Percentiles rank a stretch among this genome's conserved stretches.
phyloP scores from a whole-genome alignment of 2,797 vertebrate genomes.

The Acipenser ruthenus region DNA sequence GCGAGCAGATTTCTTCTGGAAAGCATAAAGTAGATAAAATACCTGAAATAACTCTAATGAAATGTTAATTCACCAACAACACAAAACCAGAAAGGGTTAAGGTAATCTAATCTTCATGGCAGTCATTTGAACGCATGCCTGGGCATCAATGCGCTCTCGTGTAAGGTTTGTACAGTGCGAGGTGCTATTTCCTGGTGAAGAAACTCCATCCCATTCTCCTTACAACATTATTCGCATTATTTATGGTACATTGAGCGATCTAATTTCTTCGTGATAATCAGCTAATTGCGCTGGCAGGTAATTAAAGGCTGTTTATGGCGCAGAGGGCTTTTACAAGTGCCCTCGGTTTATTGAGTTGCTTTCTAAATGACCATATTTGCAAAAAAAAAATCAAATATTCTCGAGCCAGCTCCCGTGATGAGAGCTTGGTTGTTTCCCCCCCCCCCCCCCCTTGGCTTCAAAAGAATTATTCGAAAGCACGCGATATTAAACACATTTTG shows the following conservation, averaged over 20 bases:
- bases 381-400: conserved; percentile 36
- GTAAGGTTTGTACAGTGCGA: conserved; percentile 56
- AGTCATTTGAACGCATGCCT: conserved; percentile 53
- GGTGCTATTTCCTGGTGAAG: conserved; percentile 72
- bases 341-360: conserved; percentile 68
- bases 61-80: neutral
- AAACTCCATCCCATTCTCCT: conserved; percentile 66
- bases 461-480: conserved; percentile 80
- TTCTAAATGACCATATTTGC: conserved; percentile 66
- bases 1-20: too few species aligned
- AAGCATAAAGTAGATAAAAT: too few species aligned
- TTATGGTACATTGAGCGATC: conserved; percentile 80
- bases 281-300: conserved; percentile 80
- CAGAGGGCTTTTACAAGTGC: conserved; percentile 63
- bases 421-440: conserved; percentile 25
- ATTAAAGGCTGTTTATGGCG: conserved; percentile 72
- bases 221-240: conserved; percentile 78
- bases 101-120: neutral
- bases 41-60: too few species aligned
- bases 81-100: neutral
- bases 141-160: conserved; percentile 59
- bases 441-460: conserved; percentile 35
- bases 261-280: conserved; percentile 83
- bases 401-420: conserved; percentile 53
- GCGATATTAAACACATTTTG: conserved; percentile 82